Conservation (phyloP, 2,113 vertebrate species). For the Oreochromis tanganicae region DNA sequence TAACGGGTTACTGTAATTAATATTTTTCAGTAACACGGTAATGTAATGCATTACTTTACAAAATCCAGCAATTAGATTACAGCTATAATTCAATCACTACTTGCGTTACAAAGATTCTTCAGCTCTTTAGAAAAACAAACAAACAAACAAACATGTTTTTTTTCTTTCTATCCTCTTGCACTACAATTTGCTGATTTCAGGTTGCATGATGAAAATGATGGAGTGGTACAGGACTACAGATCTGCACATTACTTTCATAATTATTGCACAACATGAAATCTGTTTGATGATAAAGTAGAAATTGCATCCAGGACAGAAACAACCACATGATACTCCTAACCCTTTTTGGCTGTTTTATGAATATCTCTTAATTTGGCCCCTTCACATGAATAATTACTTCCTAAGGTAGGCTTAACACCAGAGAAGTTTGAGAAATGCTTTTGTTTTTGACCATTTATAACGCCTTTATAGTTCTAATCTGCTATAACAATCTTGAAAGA, state of each 20-base stretch:
- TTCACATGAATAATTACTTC: background rate
- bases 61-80: background rate
- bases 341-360: background rate
- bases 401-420: background rate
- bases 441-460: background rate
- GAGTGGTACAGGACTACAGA: background rate
- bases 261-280: background rate
- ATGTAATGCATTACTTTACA: background rate
- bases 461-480: background rate
- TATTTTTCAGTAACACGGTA: background rate
- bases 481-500: background rate
- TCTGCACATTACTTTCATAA: background rate
- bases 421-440: background rate
- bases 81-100: background rate
- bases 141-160: background rate
- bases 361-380: background rate
- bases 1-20: background rate
- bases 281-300: background rate
- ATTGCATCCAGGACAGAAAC: background rate
- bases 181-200: background rate
- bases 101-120: background rate
- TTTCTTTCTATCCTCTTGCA: background rate
- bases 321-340: background rate
- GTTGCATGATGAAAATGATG: background rate
- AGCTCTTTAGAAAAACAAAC: background rate